These are phyloP conservation scores for Heterochromis multidens DNA, from an alignment of 2,113 vertebrate genomes.

Conservation along the genomic window DNA sequence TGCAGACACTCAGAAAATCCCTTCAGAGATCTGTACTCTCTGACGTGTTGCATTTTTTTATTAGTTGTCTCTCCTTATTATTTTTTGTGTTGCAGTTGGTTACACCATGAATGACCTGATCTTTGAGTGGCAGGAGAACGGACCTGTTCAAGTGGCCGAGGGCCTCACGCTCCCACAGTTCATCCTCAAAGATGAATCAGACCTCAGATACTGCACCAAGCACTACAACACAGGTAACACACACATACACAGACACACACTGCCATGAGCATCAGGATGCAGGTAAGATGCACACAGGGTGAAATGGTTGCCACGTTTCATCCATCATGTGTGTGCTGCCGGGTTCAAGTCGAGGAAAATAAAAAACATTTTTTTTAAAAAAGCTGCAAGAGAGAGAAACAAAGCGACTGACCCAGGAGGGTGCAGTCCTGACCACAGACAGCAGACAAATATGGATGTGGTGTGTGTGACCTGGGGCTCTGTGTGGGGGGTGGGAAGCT, in stretches of 20 bases:
- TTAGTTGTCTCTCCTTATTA: neutral
- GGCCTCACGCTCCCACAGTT: conserved; percentile 96
- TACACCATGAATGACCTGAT: conserved; percentile 99
- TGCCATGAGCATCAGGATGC: neutral
- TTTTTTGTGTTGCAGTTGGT: conserved; percentile 80
- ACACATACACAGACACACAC: neutral
- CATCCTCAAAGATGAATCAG: conserved; percentile 92
- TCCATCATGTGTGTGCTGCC: neutral
- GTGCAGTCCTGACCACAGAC: neutral
- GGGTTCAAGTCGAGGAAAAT: neutral
- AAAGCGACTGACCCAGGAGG: neutral
- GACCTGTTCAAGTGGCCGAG: conserved; percentile 94
- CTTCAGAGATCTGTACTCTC: too few relatives aligned
- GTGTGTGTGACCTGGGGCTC: too few relatives aligned
- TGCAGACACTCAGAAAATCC: too few relatives aligned
- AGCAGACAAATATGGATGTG: neutral
- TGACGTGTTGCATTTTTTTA: too few relatives aligned
- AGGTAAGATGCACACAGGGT: neutral
- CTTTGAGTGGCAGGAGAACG: conserved; percentile 98
- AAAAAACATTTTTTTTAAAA: neutral
- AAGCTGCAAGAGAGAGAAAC: neutral
- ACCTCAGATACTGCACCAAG: conserved; percentile 93
- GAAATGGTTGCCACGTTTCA: neutral
- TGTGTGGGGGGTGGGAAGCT: too few relatives aligned
- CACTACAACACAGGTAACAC: conserved; percentile 92